Percentiles rank a stretch among this genome's conserved stretches.
phyloP scores from a whole-genome alignment of 2,888 invertebrate genomes.

The Dryadula phaetusa region DNA sequence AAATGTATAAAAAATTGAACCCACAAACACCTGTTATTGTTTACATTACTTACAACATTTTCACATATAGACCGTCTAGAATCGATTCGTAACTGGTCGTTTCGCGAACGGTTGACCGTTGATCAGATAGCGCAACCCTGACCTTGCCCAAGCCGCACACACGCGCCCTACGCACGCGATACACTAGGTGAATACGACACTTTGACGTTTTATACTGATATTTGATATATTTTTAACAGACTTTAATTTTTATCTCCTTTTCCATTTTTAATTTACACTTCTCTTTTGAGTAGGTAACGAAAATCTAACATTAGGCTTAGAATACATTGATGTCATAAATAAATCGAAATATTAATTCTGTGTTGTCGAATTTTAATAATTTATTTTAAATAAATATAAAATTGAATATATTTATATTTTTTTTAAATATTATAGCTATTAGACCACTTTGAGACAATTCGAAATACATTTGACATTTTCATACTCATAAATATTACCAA shows the following conservation, averaged over 20 bases:
- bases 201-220: constrained; percentile 32
- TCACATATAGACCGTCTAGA: constrained; percentile 37
- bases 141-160: constrained; percentile 81
- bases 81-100: constrained; percentile 60
- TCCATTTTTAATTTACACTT: too few relatives aligned
- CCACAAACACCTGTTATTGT: background rate
- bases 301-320: too few relatives aligned
- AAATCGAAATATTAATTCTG: too few relatives aligned
- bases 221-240: background rate
- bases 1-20: background rate
- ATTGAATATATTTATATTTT: too few relatives aligned
- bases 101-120: constrained; percentile 76
- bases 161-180: constrained; percentile 68
- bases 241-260: background rate
- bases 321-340: too few relatives aligned
- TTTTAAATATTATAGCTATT: too few relatives aligned
- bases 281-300: too few relatives aligned
- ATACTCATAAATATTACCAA: constrained; percentile 13
- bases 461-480: constrained; percentile 24
- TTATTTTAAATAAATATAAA: background rate
- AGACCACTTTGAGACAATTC: background rate
- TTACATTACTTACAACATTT: constrained; percentile 20
- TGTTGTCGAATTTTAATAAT: too few relatives aligned
- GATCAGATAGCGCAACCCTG: constrained; percentile 80
- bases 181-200: constrained; percentile 55